These are phyloP conservation scores for Haemorhous mexicanus DNA, from an alignment of 2,113 vertebrate genomes.

Conservation along the genomic window DNA sequence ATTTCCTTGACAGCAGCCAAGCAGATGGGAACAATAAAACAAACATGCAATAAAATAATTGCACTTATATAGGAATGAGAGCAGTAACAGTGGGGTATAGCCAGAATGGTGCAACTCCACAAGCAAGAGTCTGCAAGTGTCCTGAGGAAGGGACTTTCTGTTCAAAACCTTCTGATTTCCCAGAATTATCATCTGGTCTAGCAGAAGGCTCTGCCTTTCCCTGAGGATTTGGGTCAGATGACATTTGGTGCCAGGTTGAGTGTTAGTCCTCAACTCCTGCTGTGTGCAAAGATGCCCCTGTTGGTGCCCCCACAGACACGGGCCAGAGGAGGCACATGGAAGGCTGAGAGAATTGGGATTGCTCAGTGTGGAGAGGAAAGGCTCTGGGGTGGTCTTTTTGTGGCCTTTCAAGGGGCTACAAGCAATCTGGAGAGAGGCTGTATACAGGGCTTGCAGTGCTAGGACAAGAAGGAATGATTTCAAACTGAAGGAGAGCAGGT, in stretches of 20 bases:
- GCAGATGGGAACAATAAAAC: background rate
- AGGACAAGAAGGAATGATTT: no score
- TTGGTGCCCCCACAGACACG: fast-evolving
- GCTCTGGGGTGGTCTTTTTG: background rate
- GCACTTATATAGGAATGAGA: background rate
- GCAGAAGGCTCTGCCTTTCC: background rate
- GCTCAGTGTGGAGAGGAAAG: background rate
- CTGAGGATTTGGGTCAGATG: background rate
- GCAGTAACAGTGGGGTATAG: background rate
- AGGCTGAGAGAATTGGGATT: background rate
- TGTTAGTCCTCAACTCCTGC: fast-evolving
- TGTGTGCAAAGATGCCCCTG: fast-evolving
- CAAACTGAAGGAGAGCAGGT: background rate
- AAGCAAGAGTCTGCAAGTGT: background rate
- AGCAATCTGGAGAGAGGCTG: background rate
- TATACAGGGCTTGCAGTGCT: background rate
- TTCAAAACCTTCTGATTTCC: background rate
- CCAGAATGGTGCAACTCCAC: background rate
- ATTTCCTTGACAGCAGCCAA: background rate
- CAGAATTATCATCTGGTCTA: background rate
- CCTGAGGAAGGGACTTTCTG: background rate
- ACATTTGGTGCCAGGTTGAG: background rate
- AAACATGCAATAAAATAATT: background rate
- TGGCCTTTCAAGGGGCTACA: background rate
- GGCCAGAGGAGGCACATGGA: background rate